Percentiles rank a stretch among this genome's conserved stretches.
Conservation (phyloP, 1,140 invertebrate genomes). For the Pararge aegeria region DNA sequence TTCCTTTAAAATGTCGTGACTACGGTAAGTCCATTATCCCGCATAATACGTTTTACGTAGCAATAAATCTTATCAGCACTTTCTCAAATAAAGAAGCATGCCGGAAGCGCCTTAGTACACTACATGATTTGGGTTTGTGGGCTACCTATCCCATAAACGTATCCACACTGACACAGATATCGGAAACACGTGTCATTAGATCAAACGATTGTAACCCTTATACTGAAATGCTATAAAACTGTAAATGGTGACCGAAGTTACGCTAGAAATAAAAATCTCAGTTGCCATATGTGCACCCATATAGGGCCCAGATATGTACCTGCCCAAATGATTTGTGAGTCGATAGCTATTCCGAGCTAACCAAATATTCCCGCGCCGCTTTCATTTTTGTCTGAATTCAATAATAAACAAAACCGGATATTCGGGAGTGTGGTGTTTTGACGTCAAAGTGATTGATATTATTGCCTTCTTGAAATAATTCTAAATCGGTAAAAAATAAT, state of each 20-base stretch:
- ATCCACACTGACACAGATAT: constrained; percentile 30
- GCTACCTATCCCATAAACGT: constrained; percentile 59
- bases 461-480: constrained; percentile 18
- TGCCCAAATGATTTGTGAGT: constrained; percentile 62
- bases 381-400: constrained; percentile 60
- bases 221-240: not conserved
- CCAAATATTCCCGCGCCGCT: constrained; percentile 58
- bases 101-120: constrained; percentile 53
- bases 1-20: not conserved
- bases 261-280: constrained; percentile 27
- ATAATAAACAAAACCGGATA: constrained; percentile 66
- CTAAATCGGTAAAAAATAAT: not conserved
- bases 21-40: constrained; percentile 2
- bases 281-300: constrained; percentile 34
- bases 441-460: constrained; percentile 47
- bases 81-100: constrained; percentile 44
- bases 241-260: constrained; percentile 1
- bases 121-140: constrained; percentile 64
- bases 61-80: constrained; percentile 50
- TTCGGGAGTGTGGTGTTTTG: constrained; percentile 53
- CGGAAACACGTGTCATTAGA: not conserved
- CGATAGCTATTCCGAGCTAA: constrained; percentile 68
- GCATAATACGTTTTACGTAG: constrained; percentile 20
- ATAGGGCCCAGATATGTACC: constrained; percentile 47
- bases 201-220: constrained; percentile 15